These are phyloP conservation scores for Bombus pascuorum DNA, from an alignment of 1,140 invertebrate species.

Conservation along the genomic window DNA sequence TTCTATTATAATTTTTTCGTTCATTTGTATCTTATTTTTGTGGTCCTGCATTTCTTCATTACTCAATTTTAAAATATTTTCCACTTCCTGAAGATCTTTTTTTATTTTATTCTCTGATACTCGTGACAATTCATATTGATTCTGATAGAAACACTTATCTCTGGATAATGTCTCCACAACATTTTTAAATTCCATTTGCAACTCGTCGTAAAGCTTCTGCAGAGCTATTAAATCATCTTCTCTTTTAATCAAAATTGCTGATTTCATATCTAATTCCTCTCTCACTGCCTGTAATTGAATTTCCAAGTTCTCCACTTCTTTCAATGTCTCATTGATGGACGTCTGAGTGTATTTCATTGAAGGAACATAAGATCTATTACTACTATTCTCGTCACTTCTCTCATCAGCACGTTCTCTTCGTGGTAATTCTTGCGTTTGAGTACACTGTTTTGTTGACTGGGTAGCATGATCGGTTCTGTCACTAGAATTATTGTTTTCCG, in stretches of 20 bases:
- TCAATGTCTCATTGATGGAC: constrained; percentile 43
- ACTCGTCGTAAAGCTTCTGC: constrained; percentile 84
- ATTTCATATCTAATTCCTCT: constrained; percentile 82
- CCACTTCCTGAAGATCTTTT: constrained; percentile 83
- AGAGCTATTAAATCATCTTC: constrained; percentile 83
- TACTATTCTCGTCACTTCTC: not conserved
- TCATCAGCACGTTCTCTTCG: not conserved
- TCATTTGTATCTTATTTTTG: constrained; percentile 83
- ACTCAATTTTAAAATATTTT: constrained; percentile 83
- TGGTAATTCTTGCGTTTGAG: not conserved
- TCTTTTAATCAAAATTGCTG: constrained; percentile 82
- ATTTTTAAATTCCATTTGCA: constrained; percentile 82
- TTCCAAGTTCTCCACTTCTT: constrained; percentile 79
- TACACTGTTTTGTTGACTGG: not conserved
- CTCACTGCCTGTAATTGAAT: constrained; percentile 82
- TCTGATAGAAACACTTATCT: constrained; percentile 84
- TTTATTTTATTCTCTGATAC: constrained; percentile 83
- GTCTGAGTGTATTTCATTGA: constrained; percentile 21
- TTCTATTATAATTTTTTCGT: constrained; percentile 85
- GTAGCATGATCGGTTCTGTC: not conserved
- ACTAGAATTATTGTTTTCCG: not conserved
- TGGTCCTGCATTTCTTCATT: constrained; percentile 84
- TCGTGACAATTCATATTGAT: constrained; percentile 82
- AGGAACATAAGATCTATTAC: not conserved
- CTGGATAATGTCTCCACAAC: constrained; percentile 82